phyloP scores from a whole-genome alignment of 2,113 vertebrate genomes.

The Thalassoma bifasciatum region DNA sequence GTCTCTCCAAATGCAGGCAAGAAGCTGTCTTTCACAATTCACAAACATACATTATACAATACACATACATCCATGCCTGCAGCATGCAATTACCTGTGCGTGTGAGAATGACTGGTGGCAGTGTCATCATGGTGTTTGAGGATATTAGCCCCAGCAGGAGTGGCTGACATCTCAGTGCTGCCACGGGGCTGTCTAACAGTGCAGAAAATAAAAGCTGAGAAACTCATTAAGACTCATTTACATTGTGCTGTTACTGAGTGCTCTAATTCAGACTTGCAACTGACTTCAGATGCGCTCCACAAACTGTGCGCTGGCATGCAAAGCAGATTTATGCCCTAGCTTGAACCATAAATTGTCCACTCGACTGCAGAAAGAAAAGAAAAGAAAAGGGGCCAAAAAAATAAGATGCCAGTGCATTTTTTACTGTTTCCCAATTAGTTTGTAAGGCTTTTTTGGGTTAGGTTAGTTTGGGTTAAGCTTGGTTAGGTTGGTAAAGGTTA shows the following conservation, averaged over 20 bases:
- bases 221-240: slow-evolving; percentile 79
- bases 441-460: too few relatives aligned
- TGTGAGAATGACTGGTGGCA: slow-evolving; percentile 68
- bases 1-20: slow-evolving; percentile 29
- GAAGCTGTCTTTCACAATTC: slow-evolving; percentile 13
- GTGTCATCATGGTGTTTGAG: slow-evolving; percentile 70
- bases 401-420: not conserved
- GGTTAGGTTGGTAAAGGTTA: too few relatives aligned
- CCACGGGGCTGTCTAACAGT: slow-evolving; percentile 79
- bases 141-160: slow-evolving; percentile 77
- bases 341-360: slow-evolving; percentile 32
- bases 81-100: slow-evolving; percentile 77
- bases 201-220: slow-evolving; percentile 80
- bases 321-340: slow-evolving; percentile 32
- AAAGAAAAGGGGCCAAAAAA: not conserved
- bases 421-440: not conserved
- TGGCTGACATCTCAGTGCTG: slow-evolving; percentile 60
- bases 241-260: slow-evolving; percentile 63
- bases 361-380: slow-evolving; percentile 20
- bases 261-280: slow-evolving; percentile 69
- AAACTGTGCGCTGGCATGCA: slow-evolving; percentile 47
- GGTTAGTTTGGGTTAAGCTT: too few relatives aligned
- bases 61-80: slow-evolving; percentile 45
- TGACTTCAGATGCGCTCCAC: slow-evolving; percentile 58
- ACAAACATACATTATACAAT: slow-evolving; percentile 9